A percentile compares a stretch with the other conserved stretches of the same genome.
phyloP scores from a whole-genome alignment of 2,113 vertebrate genomes.

The Phasianus colchicus region DNA sequence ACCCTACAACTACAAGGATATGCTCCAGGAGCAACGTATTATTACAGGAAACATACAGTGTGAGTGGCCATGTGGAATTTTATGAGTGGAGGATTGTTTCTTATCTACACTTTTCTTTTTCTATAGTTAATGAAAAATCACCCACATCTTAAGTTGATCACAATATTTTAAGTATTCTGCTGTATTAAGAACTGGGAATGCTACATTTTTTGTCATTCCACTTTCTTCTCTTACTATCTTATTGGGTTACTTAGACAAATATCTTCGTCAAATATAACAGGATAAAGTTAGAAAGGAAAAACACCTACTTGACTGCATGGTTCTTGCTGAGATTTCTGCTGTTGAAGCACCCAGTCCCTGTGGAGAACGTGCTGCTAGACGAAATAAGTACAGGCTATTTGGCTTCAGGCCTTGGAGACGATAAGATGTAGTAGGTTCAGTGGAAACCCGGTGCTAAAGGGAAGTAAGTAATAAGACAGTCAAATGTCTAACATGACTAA shows the following conservation, averaged over 20 bases:
- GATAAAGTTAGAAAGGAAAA: conserved; percentile 79
- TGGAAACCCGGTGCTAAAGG: conserved; percentile 89
- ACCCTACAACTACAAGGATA: not conserved
- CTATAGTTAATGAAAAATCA: not conserved
- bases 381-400: conserved; percentile 95
- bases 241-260: not conserved
- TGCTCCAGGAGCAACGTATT: not conserved
- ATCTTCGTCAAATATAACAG: not conserved
- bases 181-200: not conserved
- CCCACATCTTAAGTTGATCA: not conserved
- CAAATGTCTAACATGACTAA: not conserved
- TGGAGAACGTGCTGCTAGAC: conserved; percentile 93
- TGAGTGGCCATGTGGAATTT: not conserved
- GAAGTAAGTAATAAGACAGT: conserved; percentile 8
- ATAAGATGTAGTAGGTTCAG: conserved; percentile 91
- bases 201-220: not conserved
- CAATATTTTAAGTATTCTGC: not conserved
- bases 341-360: conserved; percentile 96
- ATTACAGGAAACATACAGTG: not conserved
- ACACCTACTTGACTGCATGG: conserved; percentile 99
- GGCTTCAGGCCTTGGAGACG: conserved; percentile 94
- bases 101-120: not conserved
- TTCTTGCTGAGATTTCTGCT: conserved; percentile 94
- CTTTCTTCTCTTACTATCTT: not conserved
- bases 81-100: not conserved